phyloP scores from a whole-genome alignment of 2,888 invertebrate genomes.

The Helleia helle region DNA sequence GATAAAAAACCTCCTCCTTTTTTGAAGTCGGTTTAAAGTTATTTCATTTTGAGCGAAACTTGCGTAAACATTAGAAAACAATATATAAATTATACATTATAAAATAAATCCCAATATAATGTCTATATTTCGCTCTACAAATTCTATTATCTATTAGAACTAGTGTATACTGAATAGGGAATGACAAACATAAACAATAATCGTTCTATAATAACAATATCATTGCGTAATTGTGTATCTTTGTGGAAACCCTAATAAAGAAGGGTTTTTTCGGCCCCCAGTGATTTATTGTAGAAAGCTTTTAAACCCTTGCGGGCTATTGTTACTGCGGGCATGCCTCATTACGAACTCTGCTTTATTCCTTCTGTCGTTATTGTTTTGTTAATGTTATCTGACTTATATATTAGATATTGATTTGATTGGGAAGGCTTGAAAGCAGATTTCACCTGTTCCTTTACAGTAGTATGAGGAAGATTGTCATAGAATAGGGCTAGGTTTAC shows the following conservation, averaged over 20 bases:
- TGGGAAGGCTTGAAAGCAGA: too few relatives aligned
- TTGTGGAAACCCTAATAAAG: slow-evolving; percentile 10
- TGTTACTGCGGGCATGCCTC: slow-evolving; percentile 40
- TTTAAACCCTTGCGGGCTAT: slow-evolving; percentile 63
- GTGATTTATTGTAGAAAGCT: slow-evolving; percentile 71
- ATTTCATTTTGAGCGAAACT: too few relatives aligned
- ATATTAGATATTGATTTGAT: background rate
- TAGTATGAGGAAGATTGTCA: too few relatives aligned
- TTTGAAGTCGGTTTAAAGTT: too few relatives aligned
- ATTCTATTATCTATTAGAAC: background rate
- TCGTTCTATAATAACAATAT: slow-evolving; percentile 46
- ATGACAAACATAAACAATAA: slow-evolving; percentile 43
- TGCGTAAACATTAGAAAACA: too few relatives aligned
- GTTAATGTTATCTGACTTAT: slow-evolving; percentile 11
- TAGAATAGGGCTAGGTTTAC: too few relatives aligned
- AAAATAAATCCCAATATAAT: too few relatives aligned
- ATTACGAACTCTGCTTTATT: slow-evolving; percentile 50
- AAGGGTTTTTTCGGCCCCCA: slow-evolving; percentile 27
- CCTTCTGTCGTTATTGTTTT: slow-evolving; percentile 42
- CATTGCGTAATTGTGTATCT: slow-evolving; percentile 52
- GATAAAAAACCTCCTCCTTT: too few relatives aligned
- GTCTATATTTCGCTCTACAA: too few relatives aligned
- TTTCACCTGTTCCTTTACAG: too few relatives aligned
- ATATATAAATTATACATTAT: too few relatives aligned
- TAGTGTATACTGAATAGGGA: slow-evolving; percentile 15